Conservation (phyloP, 2,797 vertebrate genomes). For the Rhynchotus rufescens region DNA sequence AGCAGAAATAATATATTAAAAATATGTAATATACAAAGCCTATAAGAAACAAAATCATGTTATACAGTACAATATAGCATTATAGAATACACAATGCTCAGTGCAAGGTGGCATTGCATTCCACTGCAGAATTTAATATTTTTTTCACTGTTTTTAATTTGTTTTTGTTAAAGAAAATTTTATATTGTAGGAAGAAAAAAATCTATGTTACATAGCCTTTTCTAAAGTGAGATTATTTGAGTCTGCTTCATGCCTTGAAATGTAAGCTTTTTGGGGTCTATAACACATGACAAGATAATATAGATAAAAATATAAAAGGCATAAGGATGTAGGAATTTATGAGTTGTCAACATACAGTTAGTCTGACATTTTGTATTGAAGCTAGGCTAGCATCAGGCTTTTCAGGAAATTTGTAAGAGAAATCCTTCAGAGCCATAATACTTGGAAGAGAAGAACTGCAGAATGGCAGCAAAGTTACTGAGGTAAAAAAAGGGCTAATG, state of each 20-base stretch:
- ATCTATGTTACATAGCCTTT: neutral
- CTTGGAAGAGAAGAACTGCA: neutral
- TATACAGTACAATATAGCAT: neutral
- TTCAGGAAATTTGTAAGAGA: neutral
- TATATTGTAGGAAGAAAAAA: neutral
- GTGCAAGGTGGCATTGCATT: neutral
- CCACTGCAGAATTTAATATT: neutral
- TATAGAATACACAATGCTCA: neutral
- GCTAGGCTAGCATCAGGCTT: neutral
- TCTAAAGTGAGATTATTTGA: neutral
- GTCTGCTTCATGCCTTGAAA: conserved; percentile 21
- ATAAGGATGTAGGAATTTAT: conserved; percentile 1
- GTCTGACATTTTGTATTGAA: neutral
- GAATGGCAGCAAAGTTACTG: neutral
- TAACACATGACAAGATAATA: neutral
- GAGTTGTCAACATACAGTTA: neutral
- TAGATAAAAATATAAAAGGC: conserved; percentile 2
- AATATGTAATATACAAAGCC: neutral
- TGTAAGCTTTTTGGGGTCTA: neutral
- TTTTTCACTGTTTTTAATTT: neutral
- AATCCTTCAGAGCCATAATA: neutral
- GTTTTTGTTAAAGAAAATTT: neutral
- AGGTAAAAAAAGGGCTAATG: neutral
- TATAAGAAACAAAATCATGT: neutral
- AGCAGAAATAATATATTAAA: neutral